Evolutionary conservation across 1,140 invertebrate species (phyloP).

Genomic region (Antheraea mylitta): DNA sequence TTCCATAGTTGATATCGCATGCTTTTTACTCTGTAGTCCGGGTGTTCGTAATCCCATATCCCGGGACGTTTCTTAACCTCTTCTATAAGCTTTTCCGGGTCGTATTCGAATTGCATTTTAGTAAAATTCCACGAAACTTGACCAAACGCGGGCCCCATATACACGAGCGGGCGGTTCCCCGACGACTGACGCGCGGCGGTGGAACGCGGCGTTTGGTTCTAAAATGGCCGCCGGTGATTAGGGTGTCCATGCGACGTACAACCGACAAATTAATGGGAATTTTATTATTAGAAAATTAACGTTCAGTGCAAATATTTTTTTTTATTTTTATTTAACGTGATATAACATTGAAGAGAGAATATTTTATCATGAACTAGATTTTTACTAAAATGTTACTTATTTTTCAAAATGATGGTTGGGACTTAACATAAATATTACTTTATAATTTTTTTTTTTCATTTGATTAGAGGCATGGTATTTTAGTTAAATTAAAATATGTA

Average conservation of each 20-base stretch:
- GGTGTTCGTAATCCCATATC: conserved; percentile 64
- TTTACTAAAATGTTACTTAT: no score
- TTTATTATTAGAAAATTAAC: no score
- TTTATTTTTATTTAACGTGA: no score
- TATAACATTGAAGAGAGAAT: no score
- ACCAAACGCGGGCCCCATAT: conserved; percentile 32
- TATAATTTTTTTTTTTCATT: no score
- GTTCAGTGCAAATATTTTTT: no score
- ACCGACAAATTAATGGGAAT: background rate
- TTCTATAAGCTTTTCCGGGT: conserved; percentile 62
- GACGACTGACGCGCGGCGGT: conserved; percentile 68
- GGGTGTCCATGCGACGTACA: background rate
- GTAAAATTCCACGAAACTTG: conserved; percentile 7
- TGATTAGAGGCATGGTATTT: no score
- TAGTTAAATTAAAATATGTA: no score
- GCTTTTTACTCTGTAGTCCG: conserved; percentile 52
- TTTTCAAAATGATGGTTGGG: no score
- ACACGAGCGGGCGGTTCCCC: conserved; percentile 51
- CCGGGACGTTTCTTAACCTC: conserved; percentile 64
- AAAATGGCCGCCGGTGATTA: conserved; percentile 53
- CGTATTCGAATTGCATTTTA: conserved; percentile 68
- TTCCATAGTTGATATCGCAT: conserved; percentile 54
- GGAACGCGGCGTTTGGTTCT: conserved; percentile 52
- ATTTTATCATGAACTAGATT: no score
- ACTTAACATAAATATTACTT: no score